These are phyloP conservation scores for Malthinus flaveolus DNA, from an alignment of 2,888 invertebrate genomes.

Conservation along the genomic window DNA sequence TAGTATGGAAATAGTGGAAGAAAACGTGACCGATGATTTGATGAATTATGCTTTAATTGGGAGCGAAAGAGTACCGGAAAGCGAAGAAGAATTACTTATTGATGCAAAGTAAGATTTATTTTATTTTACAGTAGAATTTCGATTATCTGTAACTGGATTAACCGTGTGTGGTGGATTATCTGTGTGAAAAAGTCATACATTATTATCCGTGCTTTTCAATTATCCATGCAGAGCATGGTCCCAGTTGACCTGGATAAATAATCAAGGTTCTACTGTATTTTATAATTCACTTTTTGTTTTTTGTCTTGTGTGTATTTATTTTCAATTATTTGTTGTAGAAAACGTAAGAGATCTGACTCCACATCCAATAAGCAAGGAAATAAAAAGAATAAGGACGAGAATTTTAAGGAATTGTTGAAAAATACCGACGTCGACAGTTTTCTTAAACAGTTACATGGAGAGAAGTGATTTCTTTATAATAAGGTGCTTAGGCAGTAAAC, in stretches of 20 bases:
- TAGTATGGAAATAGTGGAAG: no score
- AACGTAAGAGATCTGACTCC: conserved; percentile 35
- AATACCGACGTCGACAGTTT: conserved; percentile 44
- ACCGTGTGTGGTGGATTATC: no score
- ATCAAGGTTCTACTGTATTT: no score
- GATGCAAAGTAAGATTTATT: conserved; percentile 10
- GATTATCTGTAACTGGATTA: no score
- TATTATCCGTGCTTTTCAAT: no score
- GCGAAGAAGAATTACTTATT: background rate
- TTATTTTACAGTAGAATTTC: background rate
- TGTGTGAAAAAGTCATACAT: no score
- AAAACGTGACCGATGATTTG: conserved; percentile 32
- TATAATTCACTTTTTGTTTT: no score
- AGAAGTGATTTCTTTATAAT: conserved; percentile 10
- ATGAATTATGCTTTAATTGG: conserved; percentile 43
- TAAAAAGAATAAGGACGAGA: conserved; percentile 38
- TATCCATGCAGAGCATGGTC: no score
- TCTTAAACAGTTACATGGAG: conserved; percentile 43
- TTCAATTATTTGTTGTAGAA: conserved; percentile 23
- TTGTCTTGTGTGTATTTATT: no score
- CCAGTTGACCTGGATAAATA: no score
- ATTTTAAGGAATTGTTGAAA: conserved; percentile 37
- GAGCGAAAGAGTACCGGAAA: conserved; percentile 26
- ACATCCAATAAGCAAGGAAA: conserved; percentile 30
- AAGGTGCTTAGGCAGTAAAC: background rate